These are phyloP conservation scores for Copidosoma floridanum DNA, from an alignment of 1,140 invertebrate species.

Conservation along the genomic window DNA sequence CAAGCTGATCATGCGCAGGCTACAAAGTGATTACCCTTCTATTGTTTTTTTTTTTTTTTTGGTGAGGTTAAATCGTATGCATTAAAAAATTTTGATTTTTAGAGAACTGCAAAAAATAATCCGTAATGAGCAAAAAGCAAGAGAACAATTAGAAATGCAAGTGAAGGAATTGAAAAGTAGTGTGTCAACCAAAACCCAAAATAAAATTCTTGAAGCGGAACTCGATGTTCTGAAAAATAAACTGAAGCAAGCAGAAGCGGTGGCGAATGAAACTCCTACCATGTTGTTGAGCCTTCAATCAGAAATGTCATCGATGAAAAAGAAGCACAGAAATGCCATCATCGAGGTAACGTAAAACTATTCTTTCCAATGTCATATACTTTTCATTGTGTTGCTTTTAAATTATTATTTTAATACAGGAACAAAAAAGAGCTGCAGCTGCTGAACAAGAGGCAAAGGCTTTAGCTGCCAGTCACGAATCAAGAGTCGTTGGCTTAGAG, in stretches of 20 bases:
- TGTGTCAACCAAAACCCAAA: constrained; percentile 57
- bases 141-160: constrained; percentile 65
- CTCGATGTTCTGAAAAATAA: constrained; percentile 65
- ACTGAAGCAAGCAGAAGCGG: constrained; percentile 61
- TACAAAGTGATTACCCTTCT: constrained; percentile 53
- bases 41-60: no score
- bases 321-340: constrained; percentile 67
- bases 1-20: constrained; percentile 71
- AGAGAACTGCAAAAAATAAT: constrained; percentile 68
- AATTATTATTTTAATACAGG: constrained; percentile 47
- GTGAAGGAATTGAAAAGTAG: constrained; percentile 56
- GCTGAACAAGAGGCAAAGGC: constrained; percentile 69
- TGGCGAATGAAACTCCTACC: constrained; percentile 63
- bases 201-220: constrained; percentile 63
- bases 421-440: constrained; percentile 64
- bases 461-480: constrained; percentile 68
- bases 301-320: constrained; percentile 70
- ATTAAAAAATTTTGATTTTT: constrained; percentile 26
- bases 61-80: no score
- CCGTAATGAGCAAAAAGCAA: constrained; percentile 61
- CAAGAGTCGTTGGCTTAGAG: constrained; percentile 75
- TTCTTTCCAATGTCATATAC: no score
- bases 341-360: constrained; percentile 61
- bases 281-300: constrained; percentile 67
- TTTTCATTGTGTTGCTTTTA: no score